Percentiles rank a stretch among this genome's conserved stretches.
Conservation (phyloP, 1,140 invertebrate species). For the Neuroterus valhalla region DNA sequence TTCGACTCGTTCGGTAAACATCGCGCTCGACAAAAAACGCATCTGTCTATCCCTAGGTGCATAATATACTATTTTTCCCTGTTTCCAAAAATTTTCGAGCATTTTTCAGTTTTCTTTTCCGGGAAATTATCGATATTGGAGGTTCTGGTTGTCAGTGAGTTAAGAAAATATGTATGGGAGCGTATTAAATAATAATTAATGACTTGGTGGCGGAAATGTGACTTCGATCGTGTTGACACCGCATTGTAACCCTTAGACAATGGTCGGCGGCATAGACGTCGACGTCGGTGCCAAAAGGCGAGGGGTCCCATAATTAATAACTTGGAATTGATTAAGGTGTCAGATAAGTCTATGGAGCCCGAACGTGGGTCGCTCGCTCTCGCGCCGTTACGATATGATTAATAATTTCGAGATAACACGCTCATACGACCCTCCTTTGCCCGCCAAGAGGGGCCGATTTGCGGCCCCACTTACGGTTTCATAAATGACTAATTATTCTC, state of each 20-base stretch:
- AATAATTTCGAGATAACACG: slow-evolving; percentile 73
- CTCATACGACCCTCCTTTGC: slow-evolving; percentile 54
- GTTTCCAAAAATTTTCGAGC: too few relatives aligned
- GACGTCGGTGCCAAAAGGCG: slow-evolving; percentile 54
- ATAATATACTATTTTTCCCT: too few relatives aligned
- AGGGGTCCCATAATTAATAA: slow-evolving; percentile 71
- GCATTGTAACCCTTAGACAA: slow-evolving; percentile 69
- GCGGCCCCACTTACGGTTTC: slow-evolving; percentile 69
- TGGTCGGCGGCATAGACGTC: slow-evolving; percentile 52
- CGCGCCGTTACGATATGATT: slow-evolving; percentile 69
- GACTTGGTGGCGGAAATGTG: slow-evolving; percentile 60
- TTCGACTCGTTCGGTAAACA: too few relatives aligned
- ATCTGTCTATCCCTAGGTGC: too few relatives aligned
- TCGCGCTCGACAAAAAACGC: too few relatives aligned
- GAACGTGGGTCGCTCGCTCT: slow-evolving; percentile 57
- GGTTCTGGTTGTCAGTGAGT: slow-evolving; percentile 9
- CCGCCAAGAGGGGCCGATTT: slow-evolving; percentile 64
- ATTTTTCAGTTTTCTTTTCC: too few relatives aligned
- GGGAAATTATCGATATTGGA: too few relatives aligned
- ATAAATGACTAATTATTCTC: slow-evolving; percentile 72
- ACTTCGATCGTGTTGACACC: slow-evolving; percentile 68
- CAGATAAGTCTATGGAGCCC: slow-evolving; percentile 65
- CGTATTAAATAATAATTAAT: slow-evolving; percentile 72
- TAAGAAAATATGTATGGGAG: slow-evolving; percentile 4
- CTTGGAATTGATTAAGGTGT: slow-evolving; percentile 74